Base-by-base conservation (phyloP, 2,113 vertebrate species). In the Promerops cafer region DNA sequence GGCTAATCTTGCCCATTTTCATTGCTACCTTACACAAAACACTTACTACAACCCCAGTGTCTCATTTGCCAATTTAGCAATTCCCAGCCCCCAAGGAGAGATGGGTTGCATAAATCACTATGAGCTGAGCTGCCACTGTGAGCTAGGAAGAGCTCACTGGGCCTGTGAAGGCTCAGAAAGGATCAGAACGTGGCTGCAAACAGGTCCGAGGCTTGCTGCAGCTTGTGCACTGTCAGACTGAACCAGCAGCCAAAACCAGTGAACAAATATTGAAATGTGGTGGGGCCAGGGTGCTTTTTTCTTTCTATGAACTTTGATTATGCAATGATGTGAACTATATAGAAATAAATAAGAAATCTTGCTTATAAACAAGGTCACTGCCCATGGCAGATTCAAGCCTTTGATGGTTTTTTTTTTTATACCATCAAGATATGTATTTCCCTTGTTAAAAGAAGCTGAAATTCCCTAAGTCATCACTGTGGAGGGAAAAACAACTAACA, bases 51-150 rank as follows among this genome's bases (percentile, higher is more conserved):
- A 42, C 13, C 16, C 50, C 13, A 40, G 2, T 37, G 59, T 76
- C 53, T n/a, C 13, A 22, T 52, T 85, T 79, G 21, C 9, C 20
- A 80, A 28, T 57, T 16, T 22, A 39, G 27, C 19, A 50, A 50
- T 68, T 83, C 35, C 13, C 19, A 78, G 0, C 1, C 10, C 35
- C 61, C 10, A 44, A n/a, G 30, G 87, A 64, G 40, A 68, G 21
- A 42, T 4, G 8, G 2, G 8, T 12, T 54, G 8, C 18, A 44
- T 19, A 65, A 87, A 39, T 21, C 83, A 35, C 44, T 52, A 11
- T 7, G 16, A 79, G 33, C 15, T 75, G 44, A 76, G 56, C 7
- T 66, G 26, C 37, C 3, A 4, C 28, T 0, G 0, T 40, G 13
- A 89, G 12, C 30, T 35, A 19, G 33, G 16, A 68, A 44, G 57